Evolutionary conservation across 2,888 invertebrate genomes (phyloP).

Genomic region (Acrobasis repandana): DNA sequence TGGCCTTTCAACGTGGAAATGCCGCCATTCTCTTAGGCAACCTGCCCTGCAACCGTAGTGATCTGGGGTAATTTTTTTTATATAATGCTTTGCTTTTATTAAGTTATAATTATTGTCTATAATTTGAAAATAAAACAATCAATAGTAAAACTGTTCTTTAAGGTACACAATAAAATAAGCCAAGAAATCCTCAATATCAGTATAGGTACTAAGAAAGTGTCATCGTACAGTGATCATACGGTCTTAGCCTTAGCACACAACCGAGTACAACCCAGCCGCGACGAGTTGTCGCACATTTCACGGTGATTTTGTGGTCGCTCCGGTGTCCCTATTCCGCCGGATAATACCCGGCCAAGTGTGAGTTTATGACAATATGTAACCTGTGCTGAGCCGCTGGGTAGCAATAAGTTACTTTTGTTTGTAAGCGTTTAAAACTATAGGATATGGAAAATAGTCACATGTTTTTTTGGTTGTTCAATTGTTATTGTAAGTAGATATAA

Average conservation of each 20-base stretch:
- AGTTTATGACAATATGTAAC: conserved; percentile 58
- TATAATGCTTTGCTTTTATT: too few relatives aligned
- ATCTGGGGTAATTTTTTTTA: too few relatives aligned
- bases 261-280: conserved; percentile 40
- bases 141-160: too few relatives aligned
- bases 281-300: conserved; percentile 35
- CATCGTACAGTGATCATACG: conserved; percentile 5
- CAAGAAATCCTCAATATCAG: background rate
- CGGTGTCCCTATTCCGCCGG: conserved; percentile 46
- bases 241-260: conserved; percentile 31
- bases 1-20: too few relatives aligned
- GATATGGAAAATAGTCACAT: conserved; percentile 44
- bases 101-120: too few relatives aligned
- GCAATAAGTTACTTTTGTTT: conserved; percentile 71
- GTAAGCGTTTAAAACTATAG: conserved; percentile 68
- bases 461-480: conserved; percentile 19
- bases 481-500: too few relatives aligned
- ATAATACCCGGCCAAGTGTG: conserved; percentile 49
- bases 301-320: conserved; percentile 42
- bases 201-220: conserved; percentile 12
- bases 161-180: background rate
- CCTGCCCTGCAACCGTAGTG: too few relatives aligned
- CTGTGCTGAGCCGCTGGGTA: conserved; percentile 60
- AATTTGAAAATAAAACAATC: too few relatives aligned
- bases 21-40: too few relatives aligned